These are phyloP conservation scores for Rynchops niger DNA, from an alignment of 2,113 vertebrate genomes.

Conservation along the genomic window DNA sequence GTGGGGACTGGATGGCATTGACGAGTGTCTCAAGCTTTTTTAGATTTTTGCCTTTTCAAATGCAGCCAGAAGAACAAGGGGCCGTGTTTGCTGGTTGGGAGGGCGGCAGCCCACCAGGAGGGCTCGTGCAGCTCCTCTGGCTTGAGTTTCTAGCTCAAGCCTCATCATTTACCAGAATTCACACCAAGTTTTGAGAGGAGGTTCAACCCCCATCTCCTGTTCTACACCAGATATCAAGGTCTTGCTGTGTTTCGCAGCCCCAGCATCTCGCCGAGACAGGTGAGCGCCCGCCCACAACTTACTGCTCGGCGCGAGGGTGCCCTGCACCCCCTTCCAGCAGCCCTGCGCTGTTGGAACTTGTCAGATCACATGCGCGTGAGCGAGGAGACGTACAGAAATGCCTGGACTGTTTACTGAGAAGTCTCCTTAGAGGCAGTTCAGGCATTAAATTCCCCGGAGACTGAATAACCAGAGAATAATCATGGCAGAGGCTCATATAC, in stretches of 20 bases:
- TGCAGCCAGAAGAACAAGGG: not conserved
- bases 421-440: conserved; percentile 24
- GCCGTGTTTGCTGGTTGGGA: not conserved
- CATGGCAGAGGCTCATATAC: not conserved
- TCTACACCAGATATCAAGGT: not conserved
- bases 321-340: not conserved
- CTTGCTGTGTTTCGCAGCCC: not conserved
- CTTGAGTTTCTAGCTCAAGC: not conserved
- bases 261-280: not conserved
- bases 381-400: not conserved
- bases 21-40: not conserved
- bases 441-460: not conserved
- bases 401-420: not conserved
- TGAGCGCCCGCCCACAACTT: fast-evolving
- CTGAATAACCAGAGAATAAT: not conserved
- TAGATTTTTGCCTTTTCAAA: not conserved
- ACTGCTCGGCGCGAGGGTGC: not conserved
- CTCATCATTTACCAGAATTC: not conserved
- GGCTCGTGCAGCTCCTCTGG: not conserved
- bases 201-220: not conserved
- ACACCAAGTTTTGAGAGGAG: not conserved
- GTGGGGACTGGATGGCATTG: not conserved
- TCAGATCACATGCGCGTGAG: not conserved
- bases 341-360: not conserved
- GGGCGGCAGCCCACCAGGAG: not conserved